A percentile compares a stretch with the other conserved stretches of the same genome.
phyloP scores from a whole-genome alignment of 2,888 invertebrate genomes.

The Cyclophora albipunctata region DNA sequence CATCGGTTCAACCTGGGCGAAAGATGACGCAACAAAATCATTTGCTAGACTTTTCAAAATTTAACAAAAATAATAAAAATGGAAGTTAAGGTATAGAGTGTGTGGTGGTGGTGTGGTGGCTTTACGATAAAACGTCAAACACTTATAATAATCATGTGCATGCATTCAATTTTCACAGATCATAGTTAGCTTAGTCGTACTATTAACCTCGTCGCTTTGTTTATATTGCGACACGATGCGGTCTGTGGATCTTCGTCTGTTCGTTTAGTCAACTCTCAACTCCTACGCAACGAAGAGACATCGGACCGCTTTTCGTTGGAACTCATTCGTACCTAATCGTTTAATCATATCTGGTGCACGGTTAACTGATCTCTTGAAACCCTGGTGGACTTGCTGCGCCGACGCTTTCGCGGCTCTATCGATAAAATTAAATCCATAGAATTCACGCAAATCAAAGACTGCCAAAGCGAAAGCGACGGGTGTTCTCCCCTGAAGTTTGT shows the following conservation, averaged over 20 bases:
- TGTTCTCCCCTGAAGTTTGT: too few relatives aligned
- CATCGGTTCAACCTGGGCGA: slow-evolving; percentile 28
- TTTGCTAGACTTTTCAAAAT: slow-evolving; percentile 59
- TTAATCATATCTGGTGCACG: slow-evolving; percentile 24
- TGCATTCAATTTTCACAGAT: slow-evolving; percentile 66
- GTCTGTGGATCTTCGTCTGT: slow-evolving; percentile 24
- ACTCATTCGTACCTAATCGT: slow-evolving; percentile 1
- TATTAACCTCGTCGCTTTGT: slow-evolving; percentile 52
- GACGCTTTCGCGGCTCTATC: too few relatives aligned
- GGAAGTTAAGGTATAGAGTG: slow-evolving; percentile 74
- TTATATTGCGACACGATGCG: slow-evolving; percentile 37
- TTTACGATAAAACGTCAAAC: slow-evolving; percentile 55
- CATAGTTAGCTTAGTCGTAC: slow-evolving; percentile 63
- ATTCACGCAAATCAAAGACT: too few relatives aligned
- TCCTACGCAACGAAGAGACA: slow-evolving; percentile 15
- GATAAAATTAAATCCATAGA: too few relatives aligned
- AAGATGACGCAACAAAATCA: slow-evolving; percentile 31
- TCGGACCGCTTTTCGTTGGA: slow-evolving; percentile 32
- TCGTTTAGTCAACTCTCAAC: background rate
- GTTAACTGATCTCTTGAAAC: background rate
- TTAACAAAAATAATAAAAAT: slow-evolving; percentile 58
- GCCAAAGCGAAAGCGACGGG: too few relatives aligned
- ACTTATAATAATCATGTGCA: slow-evolving; percentile 63
- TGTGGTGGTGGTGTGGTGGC: slow-evolving; percentile 76
- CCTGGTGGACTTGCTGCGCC: too few relatives aligned